Evolutionary conservation across 1,140 invertebrate genomes (phyloP).

Genomic region (Pemphigus obesinymphae): DNA sequence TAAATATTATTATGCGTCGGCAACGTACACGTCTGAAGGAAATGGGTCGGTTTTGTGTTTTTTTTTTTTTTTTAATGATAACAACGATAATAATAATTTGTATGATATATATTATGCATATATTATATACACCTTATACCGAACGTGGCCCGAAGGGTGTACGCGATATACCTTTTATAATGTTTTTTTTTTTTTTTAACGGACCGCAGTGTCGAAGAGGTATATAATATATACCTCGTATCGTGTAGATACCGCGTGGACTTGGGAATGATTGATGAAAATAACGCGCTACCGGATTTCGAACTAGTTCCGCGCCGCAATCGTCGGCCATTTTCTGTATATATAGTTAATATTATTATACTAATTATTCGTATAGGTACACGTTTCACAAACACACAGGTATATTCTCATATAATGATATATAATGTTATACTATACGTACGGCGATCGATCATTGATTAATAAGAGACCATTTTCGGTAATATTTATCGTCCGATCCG

Average conservation of each 20-base stretch:
- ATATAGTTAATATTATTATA: too few relatives aligned
- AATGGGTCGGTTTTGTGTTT: slow-evolving; percentile 1
- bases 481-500: slow-evolving; percentile 1
- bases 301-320: not conserved
- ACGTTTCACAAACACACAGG: too few relatives aligned
- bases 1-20: not conserved
- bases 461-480: not conserved
- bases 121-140: not conserved
- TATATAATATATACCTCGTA: not conserved
- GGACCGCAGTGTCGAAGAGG: not conserved
- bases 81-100: slow-evolving; percentile 3
- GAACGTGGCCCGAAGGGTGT: not conserved
- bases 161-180: not conserved
- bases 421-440: too few relatives aligned
- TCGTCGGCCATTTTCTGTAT: too few relatives aligned
- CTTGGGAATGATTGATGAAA: slow-evolving; percentile 16
- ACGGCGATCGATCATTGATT: not conserved
- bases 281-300: slow-evolving; percentile 23
- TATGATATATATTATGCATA: not conserved
- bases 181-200: not conserved
- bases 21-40: not conserved
- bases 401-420: not conserved
- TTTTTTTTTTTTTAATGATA: not conserved
- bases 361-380: too few relatives aligned
- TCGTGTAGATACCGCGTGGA: not conserved